phyloP scores from a whole-genome alignment of 2,113 vertebrate genomes.

The Lontra canadensis region DNA sequence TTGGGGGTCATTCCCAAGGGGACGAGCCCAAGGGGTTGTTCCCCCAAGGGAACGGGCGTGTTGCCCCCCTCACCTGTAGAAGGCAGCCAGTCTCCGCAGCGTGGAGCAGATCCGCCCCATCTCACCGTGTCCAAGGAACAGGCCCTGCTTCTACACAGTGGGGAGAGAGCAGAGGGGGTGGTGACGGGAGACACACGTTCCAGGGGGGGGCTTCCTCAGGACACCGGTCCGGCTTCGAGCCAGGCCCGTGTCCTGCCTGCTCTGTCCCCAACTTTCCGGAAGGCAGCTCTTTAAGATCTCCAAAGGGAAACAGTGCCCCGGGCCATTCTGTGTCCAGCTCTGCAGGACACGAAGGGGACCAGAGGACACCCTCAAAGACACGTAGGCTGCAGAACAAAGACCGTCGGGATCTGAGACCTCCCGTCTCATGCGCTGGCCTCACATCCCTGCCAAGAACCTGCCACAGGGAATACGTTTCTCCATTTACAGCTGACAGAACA shows the following conservation, averaged over 20 bases:
- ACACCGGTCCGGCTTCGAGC: background rate
- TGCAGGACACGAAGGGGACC: background rate
- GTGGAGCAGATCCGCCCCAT: background rate
- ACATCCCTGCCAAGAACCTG: background rate
- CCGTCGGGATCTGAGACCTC: rapidly evolving
- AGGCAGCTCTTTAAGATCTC: background rate
- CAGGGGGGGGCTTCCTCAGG: rapidly evolving
- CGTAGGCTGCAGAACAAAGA: rapidly evolving
- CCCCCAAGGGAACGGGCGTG: background rate
- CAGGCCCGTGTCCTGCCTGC: background rate
- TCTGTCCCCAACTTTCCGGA: background rate
- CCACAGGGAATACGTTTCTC: rapidly evolving
- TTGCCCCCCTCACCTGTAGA: background rate
- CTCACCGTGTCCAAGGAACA: background rate
- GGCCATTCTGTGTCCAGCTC: background rate
- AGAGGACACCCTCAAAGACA: background rate
- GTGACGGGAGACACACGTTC: rapidly evolving
- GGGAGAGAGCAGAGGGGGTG: background rate
- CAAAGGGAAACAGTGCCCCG: rapidly evolving
- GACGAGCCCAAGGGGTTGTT: background rate
- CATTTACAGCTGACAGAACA: background rate
- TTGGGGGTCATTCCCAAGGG: too few relatives aligned
- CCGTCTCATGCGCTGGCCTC: rapidly evolving
- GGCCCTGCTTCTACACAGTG: background rate
- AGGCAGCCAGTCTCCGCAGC: background rate